Evolutionary conservation across 2,113 vertebrate species (phyloP), one percentile per base, ranked within the genome.

Genomic region (Odontophorus gujanensis): DNA sequence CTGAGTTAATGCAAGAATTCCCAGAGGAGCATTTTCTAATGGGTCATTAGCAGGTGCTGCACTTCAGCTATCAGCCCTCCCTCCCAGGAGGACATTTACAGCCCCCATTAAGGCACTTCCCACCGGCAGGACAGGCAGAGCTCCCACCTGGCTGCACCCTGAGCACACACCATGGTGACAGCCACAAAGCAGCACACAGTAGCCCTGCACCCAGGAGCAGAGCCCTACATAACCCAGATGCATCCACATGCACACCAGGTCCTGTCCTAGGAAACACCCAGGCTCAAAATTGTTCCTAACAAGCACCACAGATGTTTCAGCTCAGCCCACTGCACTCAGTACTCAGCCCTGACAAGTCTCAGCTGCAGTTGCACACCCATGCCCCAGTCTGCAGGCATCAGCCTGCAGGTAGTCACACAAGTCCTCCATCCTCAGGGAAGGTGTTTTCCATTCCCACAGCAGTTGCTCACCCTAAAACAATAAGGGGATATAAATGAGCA

Each of bases 141-240:
- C 8, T 59, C 42, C 18, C 69, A 68, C 42, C 67, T 75, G 20
- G 2, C 8, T 4, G 0, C 6, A 2, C 36, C 51, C 79, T 21
- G 32, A 28, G 11, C 87, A 84, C 61, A 14, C 40, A 9, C 19
- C 11, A 30, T 3, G 28, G 43, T 12, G 48, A 43, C 1, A 1
- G 11, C 43, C 30, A 61, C 84, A 67, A 11, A 9, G 2, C 61
- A 45, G 50, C 38, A 17, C 18, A 10, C 42, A 1, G 5, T 1
- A 0, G 22, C 40, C 43, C n/a, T 2, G 2, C 3, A 0, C 32
- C 51, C 1, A 1, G 20, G 9, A 91, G 1, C 57, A 24, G 25
- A 59, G 57, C 30, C 77, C 57, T 18, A 8, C 16, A 11, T 8
- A 32, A 16, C 38, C 19, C 38, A 26, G 75, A 25, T 11, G 5